Base-by-base conservation (phyloP, 1,140 invertebrate genomes). In the Anastrepha ludens region DNA sequence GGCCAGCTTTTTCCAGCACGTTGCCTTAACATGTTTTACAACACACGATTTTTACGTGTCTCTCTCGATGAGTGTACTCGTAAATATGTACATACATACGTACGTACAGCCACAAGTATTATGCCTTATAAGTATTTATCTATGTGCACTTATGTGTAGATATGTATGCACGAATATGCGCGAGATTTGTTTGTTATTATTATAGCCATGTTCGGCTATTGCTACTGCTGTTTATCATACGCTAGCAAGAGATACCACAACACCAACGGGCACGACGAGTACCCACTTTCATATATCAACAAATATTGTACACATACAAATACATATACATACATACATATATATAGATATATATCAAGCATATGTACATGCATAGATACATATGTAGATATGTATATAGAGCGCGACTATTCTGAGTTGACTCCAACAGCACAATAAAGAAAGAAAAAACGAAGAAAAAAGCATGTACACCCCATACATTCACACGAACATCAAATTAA, bases 21-120 rank as follows among this genome's bases (percentile, higher is more conserved):
- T 50, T 9, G n/a, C 4, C 17, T 20, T 81, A 81, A 81, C 50
- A 81, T 58, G 74, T 29, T 81, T 81, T 81, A 81, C 74, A 81
- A 81, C 50, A 74, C 13, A 81, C 20, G 15, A 47, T 67, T 67
- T 50, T 81, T 81, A 81, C 74, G 41, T 81, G 74, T 67, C 5
- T 20, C n/a, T 17, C 11, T 29, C 47, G 50, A 9, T 81, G n/a
- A 58, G 74, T 81, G 55, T 29, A 62, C 47, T 81, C 70, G 60
- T 62, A 81, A 81, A 41, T 11, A 9, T 67, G 74, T 29, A 9
- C 17, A 81, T 55, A 81, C 20, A 29, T 3, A 81, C 20, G 41
- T 55, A 67, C 29, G 5, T 7, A 39, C 64, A 55, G 6, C 11
- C 44, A 55, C 29, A 20, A 50, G 50, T 70, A 39, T 74, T 39